Percentiles rank a stretch among this genome's conserved stretches.
These are phyloP conservation scores for Melieria picta DNA, from an alignment of 2,888 invertebrate genomes.

Conservation along the genomic window DNA sequence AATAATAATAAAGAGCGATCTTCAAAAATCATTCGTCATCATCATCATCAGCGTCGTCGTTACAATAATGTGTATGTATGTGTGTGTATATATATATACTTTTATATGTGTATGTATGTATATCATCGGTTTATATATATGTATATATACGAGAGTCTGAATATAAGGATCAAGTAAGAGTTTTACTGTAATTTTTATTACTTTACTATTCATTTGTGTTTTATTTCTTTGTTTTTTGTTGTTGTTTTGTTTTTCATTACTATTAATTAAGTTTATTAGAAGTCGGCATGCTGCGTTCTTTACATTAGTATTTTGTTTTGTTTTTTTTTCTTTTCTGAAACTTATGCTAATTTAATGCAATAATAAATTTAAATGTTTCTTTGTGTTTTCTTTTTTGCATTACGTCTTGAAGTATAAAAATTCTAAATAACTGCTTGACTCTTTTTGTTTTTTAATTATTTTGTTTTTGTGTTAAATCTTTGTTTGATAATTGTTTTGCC, in stretches of 20 bases:
- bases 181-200: slow-evolving; percentile 16
- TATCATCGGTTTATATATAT: slow-evolving; percentile 21
- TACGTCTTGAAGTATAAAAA: slow-evolving; percentile 31
- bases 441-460: no score
- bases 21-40: slow-evolving; percentile 20
- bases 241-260: slow-evolving; percentile 8
- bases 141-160: slow-evolving; percentile 27
- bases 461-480: no score
- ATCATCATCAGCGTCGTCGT: slow-evolving; percentile 11
- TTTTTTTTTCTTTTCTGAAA: neutral
- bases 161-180: slow-evolving; percentile 27
- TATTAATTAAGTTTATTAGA: slow-evolving; percentile 13
- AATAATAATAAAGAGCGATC: slow-evolving; percentile 32
- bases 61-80: slow-evolving; percentile 24
- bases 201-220: slow-evolving; percentile 2
- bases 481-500: no score
- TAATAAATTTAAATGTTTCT: slow-evolving; percentile 9
- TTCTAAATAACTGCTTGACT: slow-evolving; percentile 7
- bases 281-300: no score
- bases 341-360: slow-evolving; percentile 14
- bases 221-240: neutral
- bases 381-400: slow-evolving; percentile 3
- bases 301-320: no score
- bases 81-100: slow-evolving; percentile 14
- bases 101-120: slow-evolving; percentile 17